Conservation (phyloP, 1,140 invertebrate genomes). For the Papilio helenus region DNA sequence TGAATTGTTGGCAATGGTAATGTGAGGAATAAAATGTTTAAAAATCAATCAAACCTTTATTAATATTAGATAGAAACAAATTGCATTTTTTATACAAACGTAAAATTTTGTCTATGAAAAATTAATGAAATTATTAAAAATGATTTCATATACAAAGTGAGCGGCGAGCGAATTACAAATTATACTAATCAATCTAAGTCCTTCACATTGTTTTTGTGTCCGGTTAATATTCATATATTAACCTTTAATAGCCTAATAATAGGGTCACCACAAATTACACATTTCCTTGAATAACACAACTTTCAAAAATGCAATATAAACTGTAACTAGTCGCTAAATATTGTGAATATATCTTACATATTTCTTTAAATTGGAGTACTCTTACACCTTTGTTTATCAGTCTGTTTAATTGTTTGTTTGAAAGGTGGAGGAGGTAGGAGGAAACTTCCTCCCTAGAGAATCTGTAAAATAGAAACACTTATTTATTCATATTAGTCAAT, state of each 20-base stretch:
- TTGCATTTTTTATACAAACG: neutral
- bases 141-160: conserved; percentile 22
- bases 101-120: too few relatives aligned
- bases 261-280: conserved; percentile 1
- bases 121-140: too few relatives aligned
- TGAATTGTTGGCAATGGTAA: too few relatives aligned
- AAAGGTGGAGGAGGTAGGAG: too few relatives aligned
- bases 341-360: neutral
- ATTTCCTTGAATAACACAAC: neutral
- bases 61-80: neutral
- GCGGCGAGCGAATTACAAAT: conserved; percentile 18
- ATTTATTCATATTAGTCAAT: neutral
- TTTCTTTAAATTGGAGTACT: too few relatives aligned
- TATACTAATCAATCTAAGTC: conserved; percentile 20
- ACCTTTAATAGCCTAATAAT: conserved; percentile 4
- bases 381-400: too few relatives aligned
- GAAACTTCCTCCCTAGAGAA: too few relatives aligned
- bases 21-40: too few relatives aligned
- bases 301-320: neutral
- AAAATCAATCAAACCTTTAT: too few relatives aligned
- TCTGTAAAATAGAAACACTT: too few relatives aligned
- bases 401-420: too few relatives aligned
- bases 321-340: neutral
- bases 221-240: conserved; percentile 4
- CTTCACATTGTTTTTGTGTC: conserved; percentile 24